These are phyloP conservation scores for Callorhinus ursinus DNA, from an alignment of 2,113 vertebrate species.

Conservation along the genomic window DNA sequence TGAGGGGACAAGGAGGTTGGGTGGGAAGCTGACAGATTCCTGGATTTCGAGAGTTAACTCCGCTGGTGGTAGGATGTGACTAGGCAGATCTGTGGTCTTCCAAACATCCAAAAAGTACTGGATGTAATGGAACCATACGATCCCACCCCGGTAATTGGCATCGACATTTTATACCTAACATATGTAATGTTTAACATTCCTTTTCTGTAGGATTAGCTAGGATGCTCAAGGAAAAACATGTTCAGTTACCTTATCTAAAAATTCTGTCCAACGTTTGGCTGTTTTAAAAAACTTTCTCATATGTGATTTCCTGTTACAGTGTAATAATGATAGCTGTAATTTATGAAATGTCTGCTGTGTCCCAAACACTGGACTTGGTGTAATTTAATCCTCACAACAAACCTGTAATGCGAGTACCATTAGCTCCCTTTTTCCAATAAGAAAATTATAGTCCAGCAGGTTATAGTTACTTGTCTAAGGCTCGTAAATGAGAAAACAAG, in stretches of 20 bases:
- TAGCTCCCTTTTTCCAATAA: not conserved
- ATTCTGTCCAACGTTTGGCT: not conserved
- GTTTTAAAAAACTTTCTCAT: not conserved
- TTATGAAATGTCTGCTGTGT: not conserved
- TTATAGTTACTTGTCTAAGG: not conserved
- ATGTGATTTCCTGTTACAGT: not conserved
- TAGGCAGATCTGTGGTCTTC: fast-evolving
- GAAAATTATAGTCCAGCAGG: not conserved
- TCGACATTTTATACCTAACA: not conserved
- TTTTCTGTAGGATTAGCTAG: not conserved
- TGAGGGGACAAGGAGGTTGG: not conserved
- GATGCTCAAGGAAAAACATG: not conserved
- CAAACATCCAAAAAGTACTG: not conserved
- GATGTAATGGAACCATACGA: not conserved
- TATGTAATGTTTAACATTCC: not conserved
- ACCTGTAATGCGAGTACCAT: not conserved
- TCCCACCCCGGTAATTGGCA: not conserved
- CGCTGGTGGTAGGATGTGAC: not conserved
- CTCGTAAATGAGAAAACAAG: not conserved
- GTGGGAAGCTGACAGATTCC: not conserved
- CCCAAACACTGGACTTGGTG: not conserved
- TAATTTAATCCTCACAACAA: not conserved
- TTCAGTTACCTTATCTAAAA: not conserved
- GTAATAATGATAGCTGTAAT: not conserved
- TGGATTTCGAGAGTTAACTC: not conserved